phyloP scores from a whole-genome alignment of 2,888 invertebrate species.

The Diploptera punctata region DNA sequence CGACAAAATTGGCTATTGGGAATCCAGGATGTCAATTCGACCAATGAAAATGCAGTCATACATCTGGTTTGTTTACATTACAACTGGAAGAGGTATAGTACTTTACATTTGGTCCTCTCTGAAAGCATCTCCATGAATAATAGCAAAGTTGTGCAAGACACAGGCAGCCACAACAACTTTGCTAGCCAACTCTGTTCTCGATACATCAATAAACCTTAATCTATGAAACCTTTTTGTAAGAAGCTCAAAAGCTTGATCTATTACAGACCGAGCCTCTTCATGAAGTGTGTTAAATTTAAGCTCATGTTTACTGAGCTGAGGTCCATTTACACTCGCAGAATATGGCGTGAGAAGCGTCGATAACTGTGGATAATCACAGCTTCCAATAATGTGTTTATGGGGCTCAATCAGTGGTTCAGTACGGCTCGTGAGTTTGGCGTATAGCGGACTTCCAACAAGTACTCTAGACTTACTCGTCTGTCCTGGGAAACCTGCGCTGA shows the following conservation, averaged over 20 bases:
- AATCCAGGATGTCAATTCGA: too few relatives aligned
- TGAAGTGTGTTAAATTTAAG: conserved; percentile 36
- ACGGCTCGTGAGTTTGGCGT: conserved; percentile 12
- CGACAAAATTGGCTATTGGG: too few relatives aligned
- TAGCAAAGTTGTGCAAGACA: conserved; percentile 40
- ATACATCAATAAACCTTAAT: conserved; percentile 30
- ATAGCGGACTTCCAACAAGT: conserved; percentile 37
- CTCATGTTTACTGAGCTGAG: conserved; percentile 25
- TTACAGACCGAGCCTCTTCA: conserved; percentile 12
- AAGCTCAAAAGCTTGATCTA: conserved; percentile 20
- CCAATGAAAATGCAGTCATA: too few relatives aligned
- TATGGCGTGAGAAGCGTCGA: conserved; percentile 39
- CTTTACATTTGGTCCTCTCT: too few relatives aligned
- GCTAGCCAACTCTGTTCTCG: conserved; percentile 23
- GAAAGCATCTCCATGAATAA: conserved; percentile 26
- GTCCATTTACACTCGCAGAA: conserved; percentile 13
- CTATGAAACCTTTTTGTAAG: conserved; percentile 31
- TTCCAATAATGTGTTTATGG: conserved; percentile 34
- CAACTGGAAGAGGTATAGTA: too few relatives aligned
- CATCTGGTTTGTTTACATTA: too few relatives aligned
- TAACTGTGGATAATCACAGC: conserved; percentile 36
- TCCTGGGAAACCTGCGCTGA: conserved; percentile 39
- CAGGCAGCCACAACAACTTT: conserved; percentile 38
- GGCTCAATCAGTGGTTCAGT: conserved; percentile 33
- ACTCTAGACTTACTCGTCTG: conserved; percentile 28